Evolutionary conservation across 2,797 vertebrate genomes (phyloP).

Genomic region (Pseudotriccus pelzelni): DNA sequence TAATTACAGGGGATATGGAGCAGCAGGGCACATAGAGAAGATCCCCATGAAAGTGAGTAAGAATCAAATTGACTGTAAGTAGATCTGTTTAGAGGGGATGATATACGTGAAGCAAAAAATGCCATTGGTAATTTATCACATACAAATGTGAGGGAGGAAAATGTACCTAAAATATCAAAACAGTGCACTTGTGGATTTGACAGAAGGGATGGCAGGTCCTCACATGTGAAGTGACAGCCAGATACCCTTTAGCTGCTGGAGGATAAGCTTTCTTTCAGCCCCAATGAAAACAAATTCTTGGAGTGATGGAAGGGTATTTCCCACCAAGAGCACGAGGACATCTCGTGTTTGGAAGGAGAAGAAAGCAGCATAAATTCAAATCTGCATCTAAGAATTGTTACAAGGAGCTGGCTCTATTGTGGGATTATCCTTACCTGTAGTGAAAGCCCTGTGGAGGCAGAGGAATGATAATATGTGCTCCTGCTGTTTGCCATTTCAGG

Average conservation of each 20-base stretch:
- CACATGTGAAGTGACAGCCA: background rate
- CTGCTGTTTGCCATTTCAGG: background rate
- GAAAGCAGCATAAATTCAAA: background rate
- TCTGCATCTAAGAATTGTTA: background rate
- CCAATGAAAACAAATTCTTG: background rate
- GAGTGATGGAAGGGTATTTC: background rate
- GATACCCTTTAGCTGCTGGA: background rate
- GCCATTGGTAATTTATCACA: background rate
- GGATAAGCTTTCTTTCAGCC: background rate
- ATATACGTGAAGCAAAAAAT: background rate
- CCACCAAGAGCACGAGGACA: background rate
- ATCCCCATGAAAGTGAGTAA: background rate
- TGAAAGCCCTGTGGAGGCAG: background rate
- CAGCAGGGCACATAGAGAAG: background rate
- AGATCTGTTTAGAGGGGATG: conserved; percentile 1
- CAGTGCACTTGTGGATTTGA: background rate
- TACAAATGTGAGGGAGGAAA: background rate
- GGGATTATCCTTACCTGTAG: background rate
- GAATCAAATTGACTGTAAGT: conserved; percentile 15
- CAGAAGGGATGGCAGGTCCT: background rate
- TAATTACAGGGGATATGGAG: background rate
- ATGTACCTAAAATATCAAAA: background rate
- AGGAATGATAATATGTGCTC: background rate
- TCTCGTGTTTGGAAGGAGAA: background rate
- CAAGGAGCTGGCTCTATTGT: background rate